Evolutionary conservation across 2,113 vertebrate species (phyloP).

Genomic region (Crotalus helleri): DNA sequence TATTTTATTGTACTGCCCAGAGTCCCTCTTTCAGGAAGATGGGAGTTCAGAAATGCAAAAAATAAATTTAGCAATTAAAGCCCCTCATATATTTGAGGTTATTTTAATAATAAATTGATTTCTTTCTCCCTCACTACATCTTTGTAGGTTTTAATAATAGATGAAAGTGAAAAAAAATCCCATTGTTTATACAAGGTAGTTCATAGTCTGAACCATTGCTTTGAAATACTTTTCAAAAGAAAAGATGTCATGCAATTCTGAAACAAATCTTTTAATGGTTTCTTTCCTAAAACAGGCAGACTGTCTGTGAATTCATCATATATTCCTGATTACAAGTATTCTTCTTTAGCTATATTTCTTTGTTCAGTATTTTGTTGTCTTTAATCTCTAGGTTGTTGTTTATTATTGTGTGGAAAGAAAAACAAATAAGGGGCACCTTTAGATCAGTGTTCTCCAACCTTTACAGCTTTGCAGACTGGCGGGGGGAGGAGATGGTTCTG

Average conservation of each 20-base stretch:
- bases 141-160: conserved; percentile 10
- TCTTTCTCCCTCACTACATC: neutral
- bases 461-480: neutral
- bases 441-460: neutral
- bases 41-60: neutral
- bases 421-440: neutral
- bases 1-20: neutral
- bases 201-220: neutral
- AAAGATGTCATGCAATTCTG: neutral
- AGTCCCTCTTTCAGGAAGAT: neutral
- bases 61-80: neutral
- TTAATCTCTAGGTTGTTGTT: neutral
- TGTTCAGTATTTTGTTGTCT: neutral
- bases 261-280: conserved; percentile 15
- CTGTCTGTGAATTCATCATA: neutral
- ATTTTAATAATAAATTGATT: neutral
- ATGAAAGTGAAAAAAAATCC: neutral
- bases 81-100: neutral
- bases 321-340: neutral
- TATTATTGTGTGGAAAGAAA: neutral
- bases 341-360: neutral
- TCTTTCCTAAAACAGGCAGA: neutral
- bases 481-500: neutral
- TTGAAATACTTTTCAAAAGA: conserved; percentile 24
- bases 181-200: neutral